Evolutionary conservation across 2,797 vertebrate species (phyloP).

Genomic region (Pangasius djambal): DNA sequence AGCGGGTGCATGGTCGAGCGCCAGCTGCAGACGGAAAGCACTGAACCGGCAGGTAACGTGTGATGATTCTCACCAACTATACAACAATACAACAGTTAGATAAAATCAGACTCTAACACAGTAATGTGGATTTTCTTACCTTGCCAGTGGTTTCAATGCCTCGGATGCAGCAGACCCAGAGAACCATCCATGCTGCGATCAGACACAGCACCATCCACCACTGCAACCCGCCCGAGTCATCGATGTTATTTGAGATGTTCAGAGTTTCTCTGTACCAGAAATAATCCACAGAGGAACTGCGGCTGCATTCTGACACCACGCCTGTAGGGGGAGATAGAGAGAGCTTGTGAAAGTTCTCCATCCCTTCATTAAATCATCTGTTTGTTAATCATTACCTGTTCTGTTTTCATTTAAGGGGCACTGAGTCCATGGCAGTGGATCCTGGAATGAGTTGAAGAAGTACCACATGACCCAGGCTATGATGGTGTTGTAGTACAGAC

Average conservation of each 20-base stretch:
- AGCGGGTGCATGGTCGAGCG: too few species aligned
- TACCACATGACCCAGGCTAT: conserved; percentile 97
- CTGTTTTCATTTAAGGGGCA: conserved; percentile 75
- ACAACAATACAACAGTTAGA: not conserved
- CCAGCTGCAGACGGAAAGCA: too few species aligned
- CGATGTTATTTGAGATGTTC: conserved; percentile 77
- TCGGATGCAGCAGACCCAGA: conserved; percentile 82
- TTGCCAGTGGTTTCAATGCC: conserved; percentile 91
- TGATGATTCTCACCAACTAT: not conserved
- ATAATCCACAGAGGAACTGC: conserved; percentile 84
- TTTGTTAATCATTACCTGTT: conserved; percentile 70
- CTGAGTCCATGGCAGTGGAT: conserved; percentile 85
- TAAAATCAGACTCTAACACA: not conserved
- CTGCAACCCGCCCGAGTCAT: conserved; percentile 75
- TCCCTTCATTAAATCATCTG: too few species aligned
- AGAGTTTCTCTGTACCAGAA: conserved; percentile 89
- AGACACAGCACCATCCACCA: conserved; percentile 85
- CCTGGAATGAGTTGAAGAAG: conserved; percentile 97
- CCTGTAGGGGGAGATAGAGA: conserved; percentile 61
- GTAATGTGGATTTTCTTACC: conserved; percentile 68
- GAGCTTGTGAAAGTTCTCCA: too few species aligned
- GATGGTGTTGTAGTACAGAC: conserved; percentile 86
- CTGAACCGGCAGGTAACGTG: too few species aligned
- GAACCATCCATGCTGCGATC: conserved; percentile 77
- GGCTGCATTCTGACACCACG: conserved; percentile 75